These are phyloP conservation scores for Sinella curviseta DNA, from an alignment of 1,140 invertebrate species.

Conservation along the genomic window DNA sequence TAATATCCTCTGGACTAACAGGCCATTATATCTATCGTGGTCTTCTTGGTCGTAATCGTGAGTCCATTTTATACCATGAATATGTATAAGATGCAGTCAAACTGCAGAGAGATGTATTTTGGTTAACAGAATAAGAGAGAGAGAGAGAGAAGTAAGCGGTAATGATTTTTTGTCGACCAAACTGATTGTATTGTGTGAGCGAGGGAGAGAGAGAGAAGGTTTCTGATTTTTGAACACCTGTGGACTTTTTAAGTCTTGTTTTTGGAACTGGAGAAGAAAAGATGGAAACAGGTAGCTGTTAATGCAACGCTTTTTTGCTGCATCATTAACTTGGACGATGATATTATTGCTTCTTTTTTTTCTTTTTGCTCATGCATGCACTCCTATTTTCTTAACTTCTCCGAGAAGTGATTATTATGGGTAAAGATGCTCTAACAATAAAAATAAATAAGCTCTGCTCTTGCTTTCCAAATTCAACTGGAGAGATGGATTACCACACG, in stretches of 20 bases:
- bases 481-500: background rate
- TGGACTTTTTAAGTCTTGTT: slow-evolving; percentile 14
- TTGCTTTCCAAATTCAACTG: background rate
- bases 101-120: background rate
- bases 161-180: background rate
- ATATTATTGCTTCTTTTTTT: slow-evolving; percentile 13
- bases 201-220: background rate
- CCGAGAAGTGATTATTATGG: background rate
- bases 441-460: background rate
- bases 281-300: slow-evolving; percentile 22
- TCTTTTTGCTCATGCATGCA: slow-evolving; percentile 9
- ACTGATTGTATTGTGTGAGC: background rate
- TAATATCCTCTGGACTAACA: background rate
- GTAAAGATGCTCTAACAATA: background rate
- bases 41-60: background rate
- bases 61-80: background rate
- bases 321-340: slow-evolving; percentile 12
- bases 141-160: background rate
- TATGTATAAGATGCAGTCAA: background rate
- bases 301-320: slow-evolving; percentile 21
- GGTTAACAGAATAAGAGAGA: background rate
- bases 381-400: background rate
- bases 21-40: background rate
- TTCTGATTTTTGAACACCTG: slow-evolving; percentile 27
- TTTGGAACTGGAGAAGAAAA: slow-evolving; percentile 25